Evolutionary conservation across 1,140 invertebrate species (phyloP).

Genomic region (Polypedilum vanderplanki): DNA sequence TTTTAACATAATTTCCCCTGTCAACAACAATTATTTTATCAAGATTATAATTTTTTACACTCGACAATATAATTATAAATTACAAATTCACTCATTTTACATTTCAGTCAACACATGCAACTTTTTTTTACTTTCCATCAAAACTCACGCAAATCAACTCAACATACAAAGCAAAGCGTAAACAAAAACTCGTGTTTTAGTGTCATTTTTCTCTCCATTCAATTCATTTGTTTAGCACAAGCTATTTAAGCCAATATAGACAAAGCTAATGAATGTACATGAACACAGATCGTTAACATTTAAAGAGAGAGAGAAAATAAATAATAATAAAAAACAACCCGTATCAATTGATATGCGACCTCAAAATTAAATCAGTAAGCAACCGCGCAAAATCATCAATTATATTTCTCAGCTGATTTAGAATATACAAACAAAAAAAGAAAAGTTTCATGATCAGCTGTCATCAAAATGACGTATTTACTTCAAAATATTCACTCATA

Average conservation of each 20-base stretch:
- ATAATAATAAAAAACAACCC: background rate
- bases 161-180: background rate
- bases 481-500: background rate
- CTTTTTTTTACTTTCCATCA: background rate
- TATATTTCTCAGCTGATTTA: background rate
- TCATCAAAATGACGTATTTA: background rate
- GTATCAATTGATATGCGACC: background rate
- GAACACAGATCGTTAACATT: background rate
- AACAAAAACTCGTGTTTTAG: background rate
- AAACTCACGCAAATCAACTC: background rate
- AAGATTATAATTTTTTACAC: no score
- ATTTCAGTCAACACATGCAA: background rate
- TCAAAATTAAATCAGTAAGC: slow-evolving; percentile 7
- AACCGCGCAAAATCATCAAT: background rate
- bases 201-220: background rate
- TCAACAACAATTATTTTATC: no score
- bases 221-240: background rate
- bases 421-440: background rate
- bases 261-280: background rate
- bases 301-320: background rate
- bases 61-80: no score
- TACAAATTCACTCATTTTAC: no score
- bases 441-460: background rate
- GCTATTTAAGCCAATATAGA: no score
- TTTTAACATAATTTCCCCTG: no score